These are phyloP conservation scores for Sussaba pulchella DNA, from an alignment of 2,888 invertebrate species.

Conservation along the genomic window DNA sequence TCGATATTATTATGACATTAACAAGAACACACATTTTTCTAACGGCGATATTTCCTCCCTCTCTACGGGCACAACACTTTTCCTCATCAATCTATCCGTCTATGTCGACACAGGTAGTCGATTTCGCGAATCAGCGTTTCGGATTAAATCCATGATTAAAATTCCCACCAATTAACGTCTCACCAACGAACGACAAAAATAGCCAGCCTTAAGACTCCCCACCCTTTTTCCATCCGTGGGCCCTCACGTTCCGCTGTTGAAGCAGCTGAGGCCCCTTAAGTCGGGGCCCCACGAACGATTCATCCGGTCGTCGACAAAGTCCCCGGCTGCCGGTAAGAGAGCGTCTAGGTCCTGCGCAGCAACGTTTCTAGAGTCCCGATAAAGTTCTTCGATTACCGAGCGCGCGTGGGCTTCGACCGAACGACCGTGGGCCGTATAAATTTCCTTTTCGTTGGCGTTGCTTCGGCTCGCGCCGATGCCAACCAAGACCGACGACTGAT, in stretches of 20 bases:
- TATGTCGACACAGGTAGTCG: no score
- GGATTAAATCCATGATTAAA: no score
- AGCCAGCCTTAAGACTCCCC: background rate
- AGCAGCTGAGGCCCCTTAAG: background rate
- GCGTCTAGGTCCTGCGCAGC: conserved; percentile 40
- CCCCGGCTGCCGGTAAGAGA: conserved; percentile 63
- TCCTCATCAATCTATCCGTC: no score
- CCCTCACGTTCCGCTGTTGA: conserved; percentile 19
- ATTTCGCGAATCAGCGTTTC: no score
- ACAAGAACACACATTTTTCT: no score
- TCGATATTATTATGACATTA: no score
- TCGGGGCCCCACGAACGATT: conserved; percentile 19
- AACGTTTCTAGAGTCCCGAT: conserved; percentile 55
- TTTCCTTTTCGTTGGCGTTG: conserved; percentile 53
- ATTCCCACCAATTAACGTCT: background rate
- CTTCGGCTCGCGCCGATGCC: conserved; percentile 31
- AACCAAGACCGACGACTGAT: conserved; percentile 23
- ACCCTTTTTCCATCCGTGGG: conserved; percentile 4
- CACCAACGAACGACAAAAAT: conserved; percentile 17
- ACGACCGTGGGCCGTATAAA: conserved; percentile 52
- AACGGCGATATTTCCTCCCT: no score
- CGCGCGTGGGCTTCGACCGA: conserved; percentile 45
- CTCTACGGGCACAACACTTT: no score
- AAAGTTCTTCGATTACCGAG: conserved; percentile 59
- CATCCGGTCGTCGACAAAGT: conserved; percentile 20